These are phyloP conservation scores for Drosophila sordidula DNA, from an alignment of 2,888 invertebrate species.

Conservation along the genomic window DNA sequence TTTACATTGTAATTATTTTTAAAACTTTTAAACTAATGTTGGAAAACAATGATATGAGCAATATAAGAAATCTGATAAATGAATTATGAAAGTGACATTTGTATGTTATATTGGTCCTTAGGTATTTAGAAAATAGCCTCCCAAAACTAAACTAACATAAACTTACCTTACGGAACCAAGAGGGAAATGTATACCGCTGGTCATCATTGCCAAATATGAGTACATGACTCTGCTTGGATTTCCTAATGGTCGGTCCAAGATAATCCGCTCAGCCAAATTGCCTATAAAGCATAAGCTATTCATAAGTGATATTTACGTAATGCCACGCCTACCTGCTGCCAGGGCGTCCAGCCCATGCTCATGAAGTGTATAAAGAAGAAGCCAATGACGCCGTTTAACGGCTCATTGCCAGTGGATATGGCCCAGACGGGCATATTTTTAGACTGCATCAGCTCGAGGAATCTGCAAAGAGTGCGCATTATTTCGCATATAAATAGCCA, in stretches of 20 bases:
- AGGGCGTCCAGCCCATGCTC: constrained; percentile 91
- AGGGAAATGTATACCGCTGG: constrained; percentile 88
- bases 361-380: constrained; percentile 88
- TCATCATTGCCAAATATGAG: constrained; percentile 93
- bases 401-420: constrained; percentile 95
- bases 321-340: constrained; percentile 85
- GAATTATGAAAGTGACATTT: too few species aligned
- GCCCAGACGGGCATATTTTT: constrained; percentile 91
- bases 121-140: too few species aligned
- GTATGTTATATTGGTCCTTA: too few species aligned
- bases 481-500: constrained; percentile 15
- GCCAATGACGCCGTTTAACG: constrained; percentile 89
- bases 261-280: constrained; percentile 89
- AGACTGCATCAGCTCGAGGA: constrained; percentile 90
- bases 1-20: too few species aligned
- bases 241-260: constrained; percentile 91
- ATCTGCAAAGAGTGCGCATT: constrained; percentile 59
- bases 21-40: too few species aligned
- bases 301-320: constrained; percentile 3
- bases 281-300: constrained; percentile 82
- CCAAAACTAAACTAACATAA: not conserved
- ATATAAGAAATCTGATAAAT: too few species aligned
- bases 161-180: constrained; percentile 88
- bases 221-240: constrained; percentile 86
- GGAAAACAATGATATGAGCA: too few species aligned